These are phyloP conservation scores for Smittia sp. DNA, from an alignment of 2,888 invertebrate species.

Conservation along the genomic window DNA sequence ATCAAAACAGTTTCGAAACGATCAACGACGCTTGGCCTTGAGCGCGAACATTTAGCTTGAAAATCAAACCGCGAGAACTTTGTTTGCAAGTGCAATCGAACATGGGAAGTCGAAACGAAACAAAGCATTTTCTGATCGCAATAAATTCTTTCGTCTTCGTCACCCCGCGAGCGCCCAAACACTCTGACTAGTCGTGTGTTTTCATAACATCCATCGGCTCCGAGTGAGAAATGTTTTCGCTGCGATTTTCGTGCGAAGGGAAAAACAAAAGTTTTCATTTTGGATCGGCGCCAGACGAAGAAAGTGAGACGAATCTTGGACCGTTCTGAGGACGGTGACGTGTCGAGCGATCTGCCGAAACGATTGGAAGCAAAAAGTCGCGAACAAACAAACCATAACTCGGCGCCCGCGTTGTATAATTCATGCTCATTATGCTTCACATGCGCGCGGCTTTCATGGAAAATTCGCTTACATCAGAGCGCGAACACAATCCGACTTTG, in stretches of 20 bases:
- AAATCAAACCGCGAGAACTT: background rate
- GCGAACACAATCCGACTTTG: background rate
- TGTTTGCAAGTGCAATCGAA: background rate
- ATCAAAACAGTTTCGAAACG: too few species aligned
- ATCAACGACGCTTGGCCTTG: too few species aligned
- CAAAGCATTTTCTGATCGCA: background rate
- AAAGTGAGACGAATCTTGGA: background rate
- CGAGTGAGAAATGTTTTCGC: background rate
- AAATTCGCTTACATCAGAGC: background rate
- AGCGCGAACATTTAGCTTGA: background rate
- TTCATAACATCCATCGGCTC: background rate
- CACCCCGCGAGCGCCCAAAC: too few species aligned
- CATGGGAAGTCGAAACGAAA: conserved; percentile 8
- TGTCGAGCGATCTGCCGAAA: background rate
- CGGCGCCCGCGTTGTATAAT: background rate
- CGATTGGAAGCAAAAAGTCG: background rate
- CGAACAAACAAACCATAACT: background rate
- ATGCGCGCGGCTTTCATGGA: too few species aligned
- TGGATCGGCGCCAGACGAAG: background rate
- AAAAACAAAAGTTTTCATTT: background rate
- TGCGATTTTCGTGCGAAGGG: background rate
- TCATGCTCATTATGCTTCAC: background rate
- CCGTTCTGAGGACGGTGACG: background rate
- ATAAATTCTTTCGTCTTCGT: background rate
- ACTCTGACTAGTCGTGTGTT: background rate